These are phyloP conservation scores for Whitmania pigra DNA, from an alignment of 1,140 invertebrate genomes.

Conservation along the genomic window DNA sequence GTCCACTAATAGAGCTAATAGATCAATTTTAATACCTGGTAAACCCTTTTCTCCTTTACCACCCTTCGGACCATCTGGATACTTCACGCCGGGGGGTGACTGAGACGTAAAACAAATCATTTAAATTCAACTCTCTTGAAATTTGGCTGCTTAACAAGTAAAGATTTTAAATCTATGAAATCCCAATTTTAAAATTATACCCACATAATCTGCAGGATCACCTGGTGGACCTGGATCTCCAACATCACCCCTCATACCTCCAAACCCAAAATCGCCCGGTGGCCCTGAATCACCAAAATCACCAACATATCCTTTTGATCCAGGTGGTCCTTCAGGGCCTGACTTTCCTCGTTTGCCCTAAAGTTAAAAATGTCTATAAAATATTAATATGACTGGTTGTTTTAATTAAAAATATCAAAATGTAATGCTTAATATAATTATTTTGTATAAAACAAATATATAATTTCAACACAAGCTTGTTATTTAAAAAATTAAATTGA, in stretches of 20 bases:
- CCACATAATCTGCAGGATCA: background rate
- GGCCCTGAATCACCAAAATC: background rate
- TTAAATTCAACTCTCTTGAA: too few relatives aligned
- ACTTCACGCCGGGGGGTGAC: too few relatives aligned
- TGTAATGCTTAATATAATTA: background rate
- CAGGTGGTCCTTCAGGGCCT: slow-evolving; percentile 15
- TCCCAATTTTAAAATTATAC: background rate
- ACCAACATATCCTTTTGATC: slow-evolving; percentile 39
- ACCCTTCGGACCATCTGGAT: too few relatives aligned
- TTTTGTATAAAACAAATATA: background rate
- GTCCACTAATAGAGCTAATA: too few relatives aligned
- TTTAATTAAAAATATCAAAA: slow-evolving; percentile 1
- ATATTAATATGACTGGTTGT: background rate
- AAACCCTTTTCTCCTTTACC: too few relatives aligned
- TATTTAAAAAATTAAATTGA: too few relatives aligned
- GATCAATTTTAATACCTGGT: too few relatives aligned
- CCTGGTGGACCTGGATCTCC: background rate
- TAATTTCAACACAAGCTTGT: too few relatives aligned
- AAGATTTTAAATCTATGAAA: too few relatives aligned
- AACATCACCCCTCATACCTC: background rate
- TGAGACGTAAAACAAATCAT: too few relatives aligned
- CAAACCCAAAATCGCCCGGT: background rate
- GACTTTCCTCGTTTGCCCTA: slow-evolving; percentile 14
- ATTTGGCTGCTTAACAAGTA: too few relatives aligned
- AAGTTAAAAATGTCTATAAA: background rate